Base-by-base conservation (phyloP, 2,888 invertebrate genomes). In the Muscina levida region DNA sequence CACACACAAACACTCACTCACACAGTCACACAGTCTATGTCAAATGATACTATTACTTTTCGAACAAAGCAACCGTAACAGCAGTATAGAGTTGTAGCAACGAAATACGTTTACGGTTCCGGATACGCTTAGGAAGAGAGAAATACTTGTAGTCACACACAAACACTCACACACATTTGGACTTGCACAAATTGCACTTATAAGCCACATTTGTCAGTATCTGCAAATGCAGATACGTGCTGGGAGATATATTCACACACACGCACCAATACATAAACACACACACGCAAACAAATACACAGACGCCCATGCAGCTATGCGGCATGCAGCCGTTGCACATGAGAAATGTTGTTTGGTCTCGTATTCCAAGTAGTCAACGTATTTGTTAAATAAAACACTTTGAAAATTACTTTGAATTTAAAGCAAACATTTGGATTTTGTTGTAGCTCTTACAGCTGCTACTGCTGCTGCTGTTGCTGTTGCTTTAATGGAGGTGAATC, bases 171-270 rank as follows among this genome's bases (percentile, higher is more conserved):
- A 57, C 15, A 15, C 26, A 24, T 5, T 31, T 31, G 31, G 31
- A 31, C 31, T 31, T 31, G 8, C 57, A 68, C 72, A 81, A 71
- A 67, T 66, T 44, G 66, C 19, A 74, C 74, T 74, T 72, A 77
- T 72, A 77, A 75, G 71, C 26, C 77, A 81, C 65, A 77, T 80
- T 22, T 80, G 73, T 44, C 44, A 73, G 70, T 31, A 81, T 53
- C 67, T 59, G 62, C 62, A 77, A 81, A 67, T 65, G 74, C 62
- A 62, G 62, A 72, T 56, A 75, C 68, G 74, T 62, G 59, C 48
- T 13, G 17, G 4, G 39, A 62, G 1, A 17, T n/a, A n/a, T n/a
- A n/a, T n/a, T n/a, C n/a, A n/a, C 31, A 31, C 31, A 31, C 51
- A 39, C 48, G 53, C 42, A 26, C 4, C 57, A 39, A 62, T 15